Percentiles rank a stretch among this genome's conserved stretches.
Conservation (phyloP, 64 coral and sea anemone genomes). For the Montipora foliosa region DNA sequence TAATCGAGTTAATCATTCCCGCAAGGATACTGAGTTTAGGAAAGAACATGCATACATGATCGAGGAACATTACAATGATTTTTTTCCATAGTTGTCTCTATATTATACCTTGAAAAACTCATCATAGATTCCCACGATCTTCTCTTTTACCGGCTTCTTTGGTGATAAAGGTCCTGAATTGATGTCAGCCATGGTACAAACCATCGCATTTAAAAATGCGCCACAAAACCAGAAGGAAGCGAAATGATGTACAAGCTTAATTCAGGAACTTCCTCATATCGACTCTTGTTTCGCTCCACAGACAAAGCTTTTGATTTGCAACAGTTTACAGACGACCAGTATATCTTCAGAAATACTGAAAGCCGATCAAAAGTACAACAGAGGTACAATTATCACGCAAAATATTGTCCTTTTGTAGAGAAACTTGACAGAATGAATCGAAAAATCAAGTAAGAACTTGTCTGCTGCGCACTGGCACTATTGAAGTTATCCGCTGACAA, state of each 20-base stretch:
- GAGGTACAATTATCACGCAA: not conserved
- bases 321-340: not conserved
- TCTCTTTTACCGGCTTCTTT: conserved; percentile 88
- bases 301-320: not conserved
- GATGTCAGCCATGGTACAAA: conserved; percentile 13
- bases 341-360: not conserved
- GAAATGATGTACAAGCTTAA: not conserved
- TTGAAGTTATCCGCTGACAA: not conserved
- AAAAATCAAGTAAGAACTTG: not conserved
- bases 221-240: not conserved
- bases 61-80: too few species aligned
- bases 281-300: not conserved
- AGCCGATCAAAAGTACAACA: not conserved
- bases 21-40: not conserved
- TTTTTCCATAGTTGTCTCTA: not conserved
- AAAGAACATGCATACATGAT: too few species aligned
- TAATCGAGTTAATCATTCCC: not conserved
- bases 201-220: conserved; percentile 21
- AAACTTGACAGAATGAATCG: too few species aligned
- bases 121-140: conserved; percentile 97
- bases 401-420: not conserved
- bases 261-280: not conserved
- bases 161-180: conserved; percentile 78
- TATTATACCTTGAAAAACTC: conserved; percentile 85
- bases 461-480: conserved; percentile 13